Percentiles rank a stretch among this genome's conserved stretches.
These are phyloP conservation scores for Sesia apiformis DNA, from an alignment of 2,888 invertebrate species.

Conservation along the genomic window DNA sequence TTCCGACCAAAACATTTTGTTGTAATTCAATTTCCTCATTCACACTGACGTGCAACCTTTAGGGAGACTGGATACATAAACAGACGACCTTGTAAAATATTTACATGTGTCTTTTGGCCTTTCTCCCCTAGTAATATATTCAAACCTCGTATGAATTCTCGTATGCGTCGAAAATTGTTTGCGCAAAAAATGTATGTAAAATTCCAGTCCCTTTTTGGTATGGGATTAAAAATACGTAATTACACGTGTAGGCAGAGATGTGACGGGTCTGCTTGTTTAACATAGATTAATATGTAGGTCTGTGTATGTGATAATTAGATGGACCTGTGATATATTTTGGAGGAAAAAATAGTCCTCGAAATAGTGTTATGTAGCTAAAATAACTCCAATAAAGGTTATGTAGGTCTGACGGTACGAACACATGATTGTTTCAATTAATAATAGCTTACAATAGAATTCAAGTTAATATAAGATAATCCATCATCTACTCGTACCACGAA, in stretches of 20 bases:
- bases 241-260: constrained; percentile 1
- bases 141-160: constrained; percentile 20
- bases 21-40: background rate
- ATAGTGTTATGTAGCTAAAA: too few relatives aligned
- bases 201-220: constrained; percentile 9
- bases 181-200: constrained; percentile 26
- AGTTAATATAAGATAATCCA: too few relatives aligned
- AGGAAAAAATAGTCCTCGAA: too few relatives aligned
- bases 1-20: background rate
- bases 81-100: constrained; percentile 35
- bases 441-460: too few relatives aligned
- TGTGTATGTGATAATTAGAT: background rate
- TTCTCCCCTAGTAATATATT: constrained; percentile 34
- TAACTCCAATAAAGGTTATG: too few relatives aligned
- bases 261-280: background rate
- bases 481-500: too few relatives aligned
- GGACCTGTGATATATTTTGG: background rate
- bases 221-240: constrained; percentile 7
- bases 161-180: constrained; percentile 29
- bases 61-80: constrained; percentile 11
- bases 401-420: too few relatives aligned
- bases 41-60: background rate
- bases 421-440: too few relatives aligned
- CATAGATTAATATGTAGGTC: background rate
- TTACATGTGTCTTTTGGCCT: constrained; percentile 39